Percentiles rank a stretch among this genome's conserved stretches.
Evolutionary conservation across 2,888 invertebrate genomes (phyloP).

Genomic region (Zaprionus lineosus): DNA sequence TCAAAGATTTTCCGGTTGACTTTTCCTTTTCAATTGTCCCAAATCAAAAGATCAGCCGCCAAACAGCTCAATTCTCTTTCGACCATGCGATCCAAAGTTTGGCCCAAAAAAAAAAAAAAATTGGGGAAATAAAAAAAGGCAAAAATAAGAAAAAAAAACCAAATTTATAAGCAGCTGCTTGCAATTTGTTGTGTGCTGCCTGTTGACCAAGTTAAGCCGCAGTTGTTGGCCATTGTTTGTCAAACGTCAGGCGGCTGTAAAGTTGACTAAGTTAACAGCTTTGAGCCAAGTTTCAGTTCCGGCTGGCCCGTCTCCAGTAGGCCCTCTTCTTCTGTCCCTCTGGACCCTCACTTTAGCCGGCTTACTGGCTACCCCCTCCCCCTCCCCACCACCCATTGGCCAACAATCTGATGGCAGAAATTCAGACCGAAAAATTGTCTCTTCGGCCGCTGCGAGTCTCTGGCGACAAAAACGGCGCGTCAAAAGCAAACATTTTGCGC

Average conservation of each 20-base stretch:
- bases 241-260: constrained; percentile 67
- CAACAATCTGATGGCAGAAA: too few species aligned
- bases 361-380: too few species aligned
- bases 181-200: constrained; percentile 32
- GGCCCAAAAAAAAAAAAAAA: too few species aligned
- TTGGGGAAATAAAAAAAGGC: too few species aligned
- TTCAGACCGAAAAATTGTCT: constrained; percentile 50
- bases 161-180: constrained; percentile 49
- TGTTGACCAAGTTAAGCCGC: constrained; percentile 43
- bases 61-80: constrained; percentile 13
- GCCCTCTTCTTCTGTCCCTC: constrained; percentile 2
- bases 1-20: not conserved
- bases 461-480: constrained; percentile 72
- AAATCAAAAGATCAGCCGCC: too few species aligned
- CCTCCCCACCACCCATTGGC: too few species aligned
- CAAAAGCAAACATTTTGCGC: constrained; percentile 76
- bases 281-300: constrained; percentile 38
- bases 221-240: constrained; percentile 62
- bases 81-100: too few species aligned
- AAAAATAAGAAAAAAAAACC: too few species aligned
- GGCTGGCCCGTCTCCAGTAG: constrained; percentile 28
- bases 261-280: constrained; percentile 63
- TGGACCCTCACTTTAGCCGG: too few species aligned
- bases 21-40: constrained; percentile 3
- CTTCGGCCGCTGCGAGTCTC: constrained; percentile 24